Evolutionary conservation across 1,140 invertebrate species (phyloP).

Genomic region (Drosophila nikananu): DNA sequence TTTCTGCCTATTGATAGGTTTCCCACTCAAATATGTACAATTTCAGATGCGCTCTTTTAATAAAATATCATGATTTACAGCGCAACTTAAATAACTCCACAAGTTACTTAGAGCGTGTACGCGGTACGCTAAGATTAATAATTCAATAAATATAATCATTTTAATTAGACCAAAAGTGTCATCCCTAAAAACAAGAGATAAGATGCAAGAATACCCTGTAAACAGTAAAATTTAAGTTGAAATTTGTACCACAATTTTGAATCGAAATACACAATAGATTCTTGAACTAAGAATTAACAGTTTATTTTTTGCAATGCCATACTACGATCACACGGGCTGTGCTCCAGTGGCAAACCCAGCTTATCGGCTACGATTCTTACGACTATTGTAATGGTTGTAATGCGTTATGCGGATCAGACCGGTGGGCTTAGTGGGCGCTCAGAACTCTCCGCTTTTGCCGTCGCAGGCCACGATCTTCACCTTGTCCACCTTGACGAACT

Average conservation of each 20-base stretch:
- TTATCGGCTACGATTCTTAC: constrained; percentile 60
- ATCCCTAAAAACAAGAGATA: not conserved
- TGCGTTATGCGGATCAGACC: constrained; percentile 19
- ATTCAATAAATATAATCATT: too few species aligned
- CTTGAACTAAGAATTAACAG: constrained; percentile 53
- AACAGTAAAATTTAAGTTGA: too few species aligned
- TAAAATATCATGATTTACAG: too few species aligned
- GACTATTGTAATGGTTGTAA: constrained; percentile 37
- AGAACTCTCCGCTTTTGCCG: constrained; percentile 93
- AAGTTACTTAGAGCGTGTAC: too few species aligned
- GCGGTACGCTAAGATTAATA: too few species aligned
- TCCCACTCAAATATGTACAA: too few species aligned
- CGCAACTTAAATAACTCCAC: too few species aligned
- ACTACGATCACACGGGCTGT: constrained; percentile 31
- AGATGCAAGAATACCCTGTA: not conserved
- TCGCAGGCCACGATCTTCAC: constrained; percentile 99
- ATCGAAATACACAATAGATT: not conserved
- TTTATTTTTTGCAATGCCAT: constrained; percentile 33
- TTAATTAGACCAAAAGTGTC: too few species aligned
- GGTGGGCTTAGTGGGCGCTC: constrained; percentile 15
- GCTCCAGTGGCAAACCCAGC: constrained; percentile 29
- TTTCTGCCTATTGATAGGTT: too few species aligned
- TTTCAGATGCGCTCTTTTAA: too few species aligned
- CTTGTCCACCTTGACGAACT: constrained; percentile 97
- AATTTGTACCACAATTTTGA: too few species aligned